These are phyloP conservation scores for Protosalanx chinensis DNA, from an alignment of 2,797 vertebrate genomes.

Conservation along the genomic window DNA sequence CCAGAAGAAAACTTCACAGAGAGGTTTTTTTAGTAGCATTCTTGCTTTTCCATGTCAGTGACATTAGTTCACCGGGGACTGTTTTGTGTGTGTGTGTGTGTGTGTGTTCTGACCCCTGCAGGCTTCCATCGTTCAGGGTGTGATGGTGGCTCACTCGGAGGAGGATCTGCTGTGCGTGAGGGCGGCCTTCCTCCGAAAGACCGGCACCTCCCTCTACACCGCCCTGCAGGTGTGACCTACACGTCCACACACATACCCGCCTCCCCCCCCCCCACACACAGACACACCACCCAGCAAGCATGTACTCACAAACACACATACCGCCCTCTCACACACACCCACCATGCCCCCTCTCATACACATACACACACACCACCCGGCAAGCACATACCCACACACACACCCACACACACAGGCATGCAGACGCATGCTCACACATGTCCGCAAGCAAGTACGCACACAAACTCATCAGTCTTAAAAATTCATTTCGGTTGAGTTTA, in stretches of 20 bases:
- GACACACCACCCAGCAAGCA: neutral
- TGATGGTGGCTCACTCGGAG: conserved; percentile 81
- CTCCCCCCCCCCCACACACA: neutral
- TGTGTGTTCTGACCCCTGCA: conserved; percentile 26
- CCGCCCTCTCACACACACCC: too few species aligned
- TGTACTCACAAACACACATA: too few species aligned
- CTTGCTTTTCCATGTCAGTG: neutral
- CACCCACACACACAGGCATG: neutral
- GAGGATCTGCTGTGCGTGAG: conserved; percentile 79
- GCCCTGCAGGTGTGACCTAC: conserved; percentile 70
- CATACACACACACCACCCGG: neutral
- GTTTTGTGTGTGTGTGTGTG: conserved; percentile 8
- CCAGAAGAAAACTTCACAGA: neutral
- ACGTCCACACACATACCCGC: neutral
- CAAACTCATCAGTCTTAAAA: too few species aligned
- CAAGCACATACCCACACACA: neutral
- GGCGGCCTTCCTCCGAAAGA: conserved; percentile 69
- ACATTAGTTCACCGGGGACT: neutral
- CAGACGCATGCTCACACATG: neutral
- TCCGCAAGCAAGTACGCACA: neutral
- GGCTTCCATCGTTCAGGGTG: conserved; percentile 53
- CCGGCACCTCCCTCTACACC: conserved; percentile 80
- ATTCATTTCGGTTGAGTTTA: too few species aligned
- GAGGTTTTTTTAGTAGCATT: neutral
- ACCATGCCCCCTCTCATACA: too few species aligned